Evolutionary conservation across 2,797 vertebrate species (phyloP), one percentile per base, ranked within the genome.

Genomic region (Hydrocynus forskahlii): DNA sequence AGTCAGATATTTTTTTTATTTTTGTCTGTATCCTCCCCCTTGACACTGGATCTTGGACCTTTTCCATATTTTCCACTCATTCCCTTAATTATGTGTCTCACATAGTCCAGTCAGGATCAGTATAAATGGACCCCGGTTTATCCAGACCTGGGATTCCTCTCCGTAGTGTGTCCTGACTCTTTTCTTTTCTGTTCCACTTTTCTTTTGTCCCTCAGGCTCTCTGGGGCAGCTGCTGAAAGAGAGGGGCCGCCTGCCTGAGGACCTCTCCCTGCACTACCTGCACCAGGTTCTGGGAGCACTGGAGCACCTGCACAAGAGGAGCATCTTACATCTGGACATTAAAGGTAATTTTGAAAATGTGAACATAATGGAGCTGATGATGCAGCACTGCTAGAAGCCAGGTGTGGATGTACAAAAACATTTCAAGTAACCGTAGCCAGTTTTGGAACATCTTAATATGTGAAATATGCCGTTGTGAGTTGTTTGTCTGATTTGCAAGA

Each of bases 311-410:
- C 94, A 94, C 10, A 93, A 92, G 81, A 96, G 92, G 79, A 94
- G 91, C 71, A 92, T 99, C 82, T 93, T 95, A 5, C 98, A 99
- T 71, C 95, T 98, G 25, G 98, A 99, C 66, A 93, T 99, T 72
- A 99, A 99, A 96, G 98, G 98, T 99, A 91, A 67, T n/a, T 54
- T 5, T 66, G 63, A 21, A 55, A 4, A 23, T 40, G 48, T 67
- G 59, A 60, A 2, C 9, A 21, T 13, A 13, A 62, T 13, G 9
- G 12, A 13, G 59, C 12, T n/a, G 1, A 8, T 23, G n/a, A 25
- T 69, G 9, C 52, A 21, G 3, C 14, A 29, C 7, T 66, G 71
- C n/a, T 10, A 73, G 8, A 73, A 21, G 50, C 52, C 23, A 40
- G 21, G 10, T 40, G 4, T 40, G 16, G 29, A 40, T 40, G 23